Conservation (phyloP, 2,113 vertebrate species). For the Anguilla japonica region DNA sequence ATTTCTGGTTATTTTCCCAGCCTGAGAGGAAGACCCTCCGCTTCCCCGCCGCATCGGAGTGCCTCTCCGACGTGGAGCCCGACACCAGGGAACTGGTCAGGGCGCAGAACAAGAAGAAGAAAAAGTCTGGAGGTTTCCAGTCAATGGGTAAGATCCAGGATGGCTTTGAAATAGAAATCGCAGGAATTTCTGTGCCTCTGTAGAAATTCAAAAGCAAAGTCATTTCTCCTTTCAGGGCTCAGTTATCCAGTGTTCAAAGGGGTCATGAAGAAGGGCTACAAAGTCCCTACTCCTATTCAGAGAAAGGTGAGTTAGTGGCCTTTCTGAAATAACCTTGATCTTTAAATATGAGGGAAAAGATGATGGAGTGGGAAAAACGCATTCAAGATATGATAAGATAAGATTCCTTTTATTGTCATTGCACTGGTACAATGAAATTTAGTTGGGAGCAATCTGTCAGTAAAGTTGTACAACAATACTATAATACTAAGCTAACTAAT, state of each 20-base stretch:
- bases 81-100: conserved; percentile 86
- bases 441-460: too few relatives aligned
- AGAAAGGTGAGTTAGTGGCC: conserved; percentile 76
- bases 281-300: conserved; percentile 95
- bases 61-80: conserved; percentile 78
- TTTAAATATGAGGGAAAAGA: background rate
- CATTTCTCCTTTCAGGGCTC: conserved; percentile 72
- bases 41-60: conserved; percentile 72
- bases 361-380: background rate
- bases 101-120: conserved; percentile 97
- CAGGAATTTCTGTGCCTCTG: background rate
- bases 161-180: background rate
- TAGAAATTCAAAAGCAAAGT: background rate
- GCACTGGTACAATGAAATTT: too few relatives aligned
- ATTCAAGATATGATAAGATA: background rate
- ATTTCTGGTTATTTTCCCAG: conserved; percentile 42
- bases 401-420: too few relatives aligned
- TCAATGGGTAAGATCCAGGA: conserved; percentile 83
- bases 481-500: too few relatives aligned
- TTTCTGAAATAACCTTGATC: background rate
- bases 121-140: conserved; percentile 98
- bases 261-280: conserved; percentile 96
- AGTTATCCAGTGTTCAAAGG: conserved; percentile 92
- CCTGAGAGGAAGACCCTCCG: conserved; percentile 55
- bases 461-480: too few relatives aligned